Base-by-base conservation (phyloP, 35 echinoderm and acorn worm genomes). In the Hemicentrotus pulcherrimus region DNA sequence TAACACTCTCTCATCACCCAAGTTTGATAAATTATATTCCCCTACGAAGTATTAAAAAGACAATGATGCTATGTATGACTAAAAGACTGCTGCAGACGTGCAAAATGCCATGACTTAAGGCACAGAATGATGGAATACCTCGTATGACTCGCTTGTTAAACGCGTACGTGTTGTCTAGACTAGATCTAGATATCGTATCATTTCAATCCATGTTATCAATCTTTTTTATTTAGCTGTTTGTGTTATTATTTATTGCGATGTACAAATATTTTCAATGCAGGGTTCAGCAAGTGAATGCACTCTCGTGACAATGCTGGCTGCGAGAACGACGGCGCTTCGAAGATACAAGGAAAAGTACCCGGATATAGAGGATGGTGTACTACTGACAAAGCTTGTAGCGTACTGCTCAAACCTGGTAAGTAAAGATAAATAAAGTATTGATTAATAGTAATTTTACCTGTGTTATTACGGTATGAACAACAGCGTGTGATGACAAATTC, bases 221-320 rank as follows among this genome's bases (percentile, higher is more conserved):
- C 47, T 41, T 10, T 35, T 48, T 91, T n/a, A 91, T 91, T 91
- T n/a, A 4, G 33, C 32, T 46, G 32, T 91, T 91, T 46, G 33
- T 91, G n/a, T 46, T 46, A 15, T 35, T 41, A 46, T 46, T 41
- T 91, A 91, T 46, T 46, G 24, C 88, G 14, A 91, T 48, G 31
- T 41, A 32, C 16, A 50, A n/a, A n/a, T 13, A 55, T 55, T 55
- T 41, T 47, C 95, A 6, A 32, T 94, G 5, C 70, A 97, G 97
- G 97, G 97, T 28, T 97, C 97, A 15, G 97, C 97, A 15, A 97
- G 97, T 91, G 97, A 97, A 89, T 97, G 97, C 91, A 97, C 95
- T 47, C 47, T 97, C 15, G 97, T 97, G 10, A 86, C 88, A 11
- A 78, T 97, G 59, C 92, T 97, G 30, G 95, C 97, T 13, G 97